Base-by-base conservation (phyloP, 2,888 invertebrate genomes). In the Meiosimyza decipiens region DNA sequence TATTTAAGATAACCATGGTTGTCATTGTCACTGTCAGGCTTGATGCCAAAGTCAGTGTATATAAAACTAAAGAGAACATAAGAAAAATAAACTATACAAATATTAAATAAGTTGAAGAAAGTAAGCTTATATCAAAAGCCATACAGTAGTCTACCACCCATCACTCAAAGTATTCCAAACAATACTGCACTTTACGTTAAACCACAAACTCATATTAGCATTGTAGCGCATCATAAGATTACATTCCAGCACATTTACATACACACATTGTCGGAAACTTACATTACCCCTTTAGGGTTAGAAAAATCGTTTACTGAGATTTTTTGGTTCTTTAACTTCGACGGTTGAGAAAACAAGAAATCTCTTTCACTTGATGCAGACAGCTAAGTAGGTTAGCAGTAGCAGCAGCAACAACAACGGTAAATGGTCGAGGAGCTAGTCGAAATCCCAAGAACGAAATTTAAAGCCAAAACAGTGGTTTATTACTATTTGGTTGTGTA, bases 241-340 rank as follows among this genome's bases (percentile, higher is more conserved):
- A 49, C 12, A 49, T 18, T 16, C 63, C 9, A 18, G 16, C 47
- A 16, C 18, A 63, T 63, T 63, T 49, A 50, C 63, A 50, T 63
- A 47, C 18, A 47, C 9, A 47, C 18, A 47, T n/a, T 63, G 47
- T 18, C 49, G 66, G 54, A 28, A 18, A 13, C 22, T 66, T n/a
- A 9, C 9, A 40, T 40, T 13, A 66, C 54, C 22, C 50, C 51
- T 65, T 54, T 52, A 54, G 66, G 66, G 66, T 54, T 51, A 9
- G 63, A 54, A 28, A 28, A 33, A 66, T 18, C 11, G 12, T 52
- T 51, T 18, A 33, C 54, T 40, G 16, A 66, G 54, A 66, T 54
- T 50, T 57, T 52, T 40, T 40, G 9, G 40, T 40, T 40, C 40
- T 40, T 40, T 40, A 40, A 40, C 40, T 40, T 6, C 40, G 9